Conservation (phyloP, 2,797 vertebrate species). For the Halcyon leucocephala region DNA sequence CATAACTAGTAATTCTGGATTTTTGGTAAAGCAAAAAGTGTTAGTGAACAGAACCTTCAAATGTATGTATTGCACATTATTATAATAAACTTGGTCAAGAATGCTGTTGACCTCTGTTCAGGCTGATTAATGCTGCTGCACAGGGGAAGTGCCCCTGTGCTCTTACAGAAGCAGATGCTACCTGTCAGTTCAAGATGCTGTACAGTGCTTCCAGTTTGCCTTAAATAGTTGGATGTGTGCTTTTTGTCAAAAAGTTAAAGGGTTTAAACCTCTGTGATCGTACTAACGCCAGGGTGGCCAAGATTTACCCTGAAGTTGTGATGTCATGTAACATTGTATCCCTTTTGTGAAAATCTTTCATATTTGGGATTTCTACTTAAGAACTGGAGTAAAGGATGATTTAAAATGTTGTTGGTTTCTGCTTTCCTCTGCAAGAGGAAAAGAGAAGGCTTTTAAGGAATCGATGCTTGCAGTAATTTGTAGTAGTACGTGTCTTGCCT, state of each 20-base stretch:
- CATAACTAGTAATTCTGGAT: not conserved
- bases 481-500: not conserved
- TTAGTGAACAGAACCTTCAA: not conserved
- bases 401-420: slow-evolving; percentile 7
- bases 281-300: not conserved
- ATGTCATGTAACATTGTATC: not conserved
- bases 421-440: not conserved
- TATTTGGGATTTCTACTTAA: not conserved
- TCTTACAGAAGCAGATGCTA: not conserved
- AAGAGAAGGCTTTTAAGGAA: slow-evolving; percentile 17
- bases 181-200: not conserved
- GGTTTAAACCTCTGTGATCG: not conserved
- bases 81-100: not conserved
- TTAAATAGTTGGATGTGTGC: not conserved
- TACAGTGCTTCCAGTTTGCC: not conserved
- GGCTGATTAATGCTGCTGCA: not conserved
- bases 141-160: not conserved
- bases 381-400: not conserved
- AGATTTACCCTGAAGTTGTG: not conserved
- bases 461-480: not conserved
- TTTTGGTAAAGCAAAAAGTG: not conserved
- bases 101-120: not conserved
- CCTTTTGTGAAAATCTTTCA: not conserved
- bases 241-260: not conserved
- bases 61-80: not conserved